A percentile compares a stretch with the other conserved stretches of the same genome.
These are phyloP conservation scores for Odiellus spinosus DNA, from an alignment of 2,888 invertebrate genomes.

Conservation along the genomic window DNA sequence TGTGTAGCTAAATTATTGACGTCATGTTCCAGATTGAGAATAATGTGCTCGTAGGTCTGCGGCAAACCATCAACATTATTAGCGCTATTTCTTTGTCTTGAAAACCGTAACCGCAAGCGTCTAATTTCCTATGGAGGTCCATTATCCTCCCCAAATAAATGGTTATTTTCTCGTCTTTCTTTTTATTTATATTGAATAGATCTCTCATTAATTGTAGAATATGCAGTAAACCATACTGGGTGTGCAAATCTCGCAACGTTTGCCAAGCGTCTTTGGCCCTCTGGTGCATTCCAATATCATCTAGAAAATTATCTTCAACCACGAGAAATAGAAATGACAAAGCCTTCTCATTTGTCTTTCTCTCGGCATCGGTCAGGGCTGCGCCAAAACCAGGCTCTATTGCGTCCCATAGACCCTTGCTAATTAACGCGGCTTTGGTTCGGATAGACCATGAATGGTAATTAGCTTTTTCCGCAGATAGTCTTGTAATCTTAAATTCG, in stretches of 20 bases:
- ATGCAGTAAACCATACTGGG: slow-evolving; percentile 2
- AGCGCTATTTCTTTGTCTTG: too few relatives aligned
- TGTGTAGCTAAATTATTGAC: too few relatives aligned
- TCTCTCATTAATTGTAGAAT: slow-evolving; percentile 1
- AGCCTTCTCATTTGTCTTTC: slow-evolving; percentile 3
- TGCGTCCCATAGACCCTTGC: not conserved
- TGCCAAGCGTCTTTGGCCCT: slow-evolving; percentile 2
- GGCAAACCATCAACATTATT: too few relatives aligned
- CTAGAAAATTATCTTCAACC: slow-evolving; percentile 3
- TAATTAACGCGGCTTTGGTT: slow-evolving; percentile 1
- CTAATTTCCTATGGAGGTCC: not conserved
- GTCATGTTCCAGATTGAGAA: too few relatives aligned
- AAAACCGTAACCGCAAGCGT: too few relatives aligned
- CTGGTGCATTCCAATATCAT: not conserved
- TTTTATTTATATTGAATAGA: slow-evolving; percentile 4
- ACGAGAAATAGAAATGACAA: not conserved
- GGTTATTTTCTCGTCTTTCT: not conserved
- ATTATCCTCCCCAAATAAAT: slow-evolving; percentile 1
- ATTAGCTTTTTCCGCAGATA: not conserved
- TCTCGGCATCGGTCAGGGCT: not conserved
- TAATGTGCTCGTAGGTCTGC: too few relatives aligned
- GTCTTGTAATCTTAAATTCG: too few relatives aligned
- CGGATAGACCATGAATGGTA: not conserved
- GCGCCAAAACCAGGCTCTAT: slow-evolving; percentile 1
- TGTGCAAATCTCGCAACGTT: not conserved